Evolutionary conservation across 2,797 vertebrate species (phyloP).

Genomic region (Betta splendens): DNA sequence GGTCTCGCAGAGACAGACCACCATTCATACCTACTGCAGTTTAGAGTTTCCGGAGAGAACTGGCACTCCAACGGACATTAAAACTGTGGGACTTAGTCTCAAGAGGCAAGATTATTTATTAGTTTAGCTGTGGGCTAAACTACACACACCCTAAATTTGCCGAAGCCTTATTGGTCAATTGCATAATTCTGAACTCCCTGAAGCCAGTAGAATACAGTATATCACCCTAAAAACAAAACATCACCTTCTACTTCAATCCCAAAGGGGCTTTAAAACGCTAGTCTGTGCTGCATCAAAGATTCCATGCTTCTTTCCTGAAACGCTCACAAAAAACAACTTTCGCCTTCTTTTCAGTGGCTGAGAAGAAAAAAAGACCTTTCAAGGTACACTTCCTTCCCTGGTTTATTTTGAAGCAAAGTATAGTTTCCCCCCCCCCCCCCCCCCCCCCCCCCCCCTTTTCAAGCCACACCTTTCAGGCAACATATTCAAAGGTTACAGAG

Average conservation of each 20-base stretch:
- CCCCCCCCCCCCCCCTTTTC: slow-evolving; percentile 64
- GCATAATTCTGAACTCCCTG: no score
- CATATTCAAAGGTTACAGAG: slow-evolving; percentile 64
- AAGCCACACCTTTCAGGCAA: slow-evolving; percentile 48
- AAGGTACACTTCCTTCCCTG: slow-evolving; percentile 51
- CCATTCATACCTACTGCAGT: no score
- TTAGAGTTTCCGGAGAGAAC: no score
- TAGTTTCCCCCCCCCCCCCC: slow-evolving; percentile 56
- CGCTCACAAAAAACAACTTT: slow-evolving; percentile 36
- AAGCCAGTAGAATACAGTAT: background rate
- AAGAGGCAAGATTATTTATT: no score
- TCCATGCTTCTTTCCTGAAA: slow-evolving; percentile 41
- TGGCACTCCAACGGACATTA: no score
- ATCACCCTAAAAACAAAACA: slow-evolving; percentile 29
- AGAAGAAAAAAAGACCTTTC: slow-evolving; percentile 46
- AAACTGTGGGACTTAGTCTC: no score
- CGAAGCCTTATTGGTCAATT: no score
- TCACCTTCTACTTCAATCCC: slow-evolving; percentile 12
- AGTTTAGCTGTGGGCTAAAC: no score
- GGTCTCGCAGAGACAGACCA: no score
- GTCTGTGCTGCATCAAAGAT: slow-evolving; percentile 56
- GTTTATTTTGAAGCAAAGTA: slow-evolving; percentile 57
- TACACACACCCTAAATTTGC: no score
- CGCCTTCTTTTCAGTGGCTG: slow-evolving; percentile 16
- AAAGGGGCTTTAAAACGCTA: slow-evolving; percentile 37